Percentiles rank a stretch among this genome's conserved stretches.
Conservation (phyloP, 1,140 invertebrate species). For the Drosophila tristis region DNA sequence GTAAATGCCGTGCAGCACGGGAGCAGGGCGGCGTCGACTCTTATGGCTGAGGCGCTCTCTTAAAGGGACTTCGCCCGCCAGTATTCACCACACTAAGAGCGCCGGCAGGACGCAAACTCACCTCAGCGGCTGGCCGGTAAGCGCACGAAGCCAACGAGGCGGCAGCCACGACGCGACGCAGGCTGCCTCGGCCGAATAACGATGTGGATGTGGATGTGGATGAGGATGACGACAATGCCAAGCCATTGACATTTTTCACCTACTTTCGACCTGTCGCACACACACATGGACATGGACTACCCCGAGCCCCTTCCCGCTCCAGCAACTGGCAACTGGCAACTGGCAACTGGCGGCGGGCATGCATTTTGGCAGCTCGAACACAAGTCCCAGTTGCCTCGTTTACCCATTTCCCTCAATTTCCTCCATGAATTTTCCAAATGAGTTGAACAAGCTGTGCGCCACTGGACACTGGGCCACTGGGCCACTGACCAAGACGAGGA, state of each 20-base stretch:
- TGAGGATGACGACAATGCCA: conserved; percentile 13
- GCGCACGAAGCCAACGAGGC: too few relatives aligned
- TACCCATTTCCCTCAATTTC: conserved; percentile 59
- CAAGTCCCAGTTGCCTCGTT: conserved; percentile 61
- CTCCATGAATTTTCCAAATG: conserved; percentile 57
- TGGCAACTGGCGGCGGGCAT: conserved; percentile 22
- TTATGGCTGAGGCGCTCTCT: too few relatives aligned
- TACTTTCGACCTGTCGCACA: conserved; percentile 62
- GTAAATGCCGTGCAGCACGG: too few relatives aligned
- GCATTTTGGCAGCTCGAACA: conserved; percentile 55
- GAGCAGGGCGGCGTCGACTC: too few relatives aligned
- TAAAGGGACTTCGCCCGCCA: too few relatives aligned
- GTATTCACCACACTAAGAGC: too few relatives aligned
- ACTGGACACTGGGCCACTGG: background rate
- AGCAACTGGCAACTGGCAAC: background rate
- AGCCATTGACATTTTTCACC: conserved; percentile 56
- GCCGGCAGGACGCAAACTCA: too few relatives aligned
- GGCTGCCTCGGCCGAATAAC: too few relatives aligned
- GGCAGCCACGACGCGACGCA: too few relatives aligned
- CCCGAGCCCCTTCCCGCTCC: too few relatives aligned
- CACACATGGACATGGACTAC: background rate
- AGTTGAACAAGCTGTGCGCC: conserved; percentile 12
- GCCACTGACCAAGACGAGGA: conserved; percentile 9
- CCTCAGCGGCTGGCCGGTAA: too few relatives aligned
- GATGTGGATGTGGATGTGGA: background rate